Evolutionary conservation across 2,797 vertebrate genomes (phyloP), one percentile per base, ranked within the genome.

Genomic region (Leptoclinus maculatus): DNA sequence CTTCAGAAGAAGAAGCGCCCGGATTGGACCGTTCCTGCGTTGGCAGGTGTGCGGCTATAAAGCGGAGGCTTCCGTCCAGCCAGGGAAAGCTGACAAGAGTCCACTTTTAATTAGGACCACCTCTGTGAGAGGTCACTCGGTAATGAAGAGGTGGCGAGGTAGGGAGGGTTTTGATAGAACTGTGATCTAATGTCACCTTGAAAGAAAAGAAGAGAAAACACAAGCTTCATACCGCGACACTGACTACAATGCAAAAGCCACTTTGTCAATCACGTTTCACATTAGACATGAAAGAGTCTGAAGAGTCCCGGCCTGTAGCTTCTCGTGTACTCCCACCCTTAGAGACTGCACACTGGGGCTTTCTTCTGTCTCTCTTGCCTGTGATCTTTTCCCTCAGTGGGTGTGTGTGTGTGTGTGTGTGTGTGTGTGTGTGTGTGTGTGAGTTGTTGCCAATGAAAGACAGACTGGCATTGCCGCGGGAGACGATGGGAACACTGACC

Each of bases 81-180:
- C 14, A n/a, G 51, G 63, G 75, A 53, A 53, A 56, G 69, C 76
- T 64, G 76, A 70, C 64, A 51, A 51, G 72, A 74, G 86, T 82
- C 85, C 68, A 74, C 76, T 81, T 88, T 91, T 89, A 92, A 91
- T 91, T 83, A 90, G 80, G 58, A 68, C 4, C 78, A 68, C 72
- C 49, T 68, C 85, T 71, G 66, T n/a, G 74, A 67, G 83, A 79
- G 88, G 84, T 82, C 76, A 78, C 43, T 60, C 58, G 3, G 67
- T 90, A 83, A 88, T 80, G 78, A 84, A 87, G 69, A 74, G 72
- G 80, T 71, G 74, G 62, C 45, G 70, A 66, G 72, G 78, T 64
- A 53, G 56, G 63, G 56, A 69, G 67, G 71, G 71, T 51, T 54
- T 56, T 68, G 56, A 62, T 65, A 58, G 16, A 71, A 70, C 27